Percentiles rank a stretch among this genome's conserved stretches.
Conservation (phyloP, 2,797 vertebrate genomes). For the Smutsia gigantea region DNA sequence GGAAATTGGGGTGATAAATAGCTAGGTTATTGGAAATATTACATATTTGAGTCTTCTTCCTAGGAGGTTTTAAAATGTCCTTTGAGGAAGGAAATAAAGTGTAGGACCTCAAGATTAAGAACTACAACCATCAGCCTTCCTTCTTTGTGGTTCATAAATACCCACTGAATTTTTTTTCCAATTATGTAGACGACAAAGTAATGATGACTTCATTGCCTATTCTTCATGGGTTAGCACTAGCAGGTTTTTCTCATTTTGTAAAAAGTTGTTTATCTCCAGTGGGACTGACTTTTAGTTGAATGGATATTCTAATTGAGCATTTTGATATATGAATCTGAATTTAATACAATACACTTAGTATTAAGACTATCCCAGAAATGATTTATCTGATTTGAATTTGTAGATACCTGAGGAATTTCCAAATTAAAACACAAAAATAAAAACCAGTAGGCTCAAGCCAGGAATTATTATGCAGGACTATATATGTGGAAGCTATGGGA, state of each 20-base stretch:
- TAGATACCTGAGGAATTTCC: slow-evolving; percentile 18
- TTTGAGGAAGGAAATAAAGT: slow-evolving; percentile 3
- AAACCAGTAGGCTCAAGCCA: neutral
- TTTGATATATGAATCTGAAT: slow-evolving; percentile 41
- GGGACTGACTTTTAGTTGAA: slow-evolving; percentile 34
- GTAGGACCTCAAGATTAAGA: neutral
- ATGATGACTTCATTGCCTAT: neutral
- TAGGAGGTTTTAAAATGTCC: neutral
- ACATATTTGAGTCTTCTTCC: neutral
- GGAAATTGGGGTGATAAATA: neutral
- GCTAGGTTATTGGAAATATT: neutral
- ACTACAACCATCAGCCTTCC: neutral
- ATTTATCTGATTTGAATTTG: slow-evolving; percentile 36
- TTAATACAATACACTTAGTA: neutral
- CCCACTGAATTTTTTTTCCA: neutral
- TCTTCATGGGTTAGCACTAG: neutral
- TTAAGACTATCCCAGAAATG: neutral
- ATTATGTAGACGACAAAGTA: slow-evolving; percentile 1
- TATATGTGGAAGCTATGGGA: neutral
- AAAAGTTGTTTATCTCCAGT: neutral
- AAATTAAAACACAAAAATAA: neutral
- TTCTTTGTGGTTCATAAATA: slow-evolving; percentile 37
- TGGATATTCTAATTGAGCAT: slow-evolving; percentile 27
- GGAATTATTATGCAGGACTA: slow-evolving; percentile 8
- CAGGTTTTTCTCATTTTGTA: slow-evolving; percentile 40